Evolutionary conservation across 2,113 vertebrate species (phyloP).

Genomic region (Mungos mungo): DNA sequence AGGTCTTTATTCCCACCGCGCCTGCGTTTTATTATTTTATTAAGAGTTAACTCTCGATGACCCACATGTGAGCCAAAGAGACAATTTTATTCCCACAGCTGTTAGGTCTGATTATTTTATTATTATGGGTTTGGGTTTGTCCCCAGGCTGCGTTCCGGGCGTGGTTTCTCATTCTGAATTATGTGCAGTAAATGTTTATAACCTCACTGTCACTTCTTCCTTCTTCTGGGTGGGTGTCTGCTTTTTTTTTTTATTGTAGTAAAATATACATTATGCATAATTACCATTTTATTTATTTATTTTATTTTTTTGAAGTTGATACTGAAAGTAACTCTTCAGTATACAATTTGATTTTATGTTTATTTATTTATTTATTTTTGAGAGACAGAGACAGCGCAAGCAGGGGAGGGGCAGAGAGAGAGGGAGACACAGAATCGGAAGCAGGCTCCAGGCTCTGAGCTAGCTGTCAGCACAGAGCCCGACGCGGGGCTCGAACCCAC

Average conservation of each 20-base stretch:
- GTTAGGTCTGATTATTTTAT: neutral
- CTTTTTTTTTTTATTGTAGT: neutral
- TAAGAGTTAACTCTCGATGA: constrained; percentile 49
- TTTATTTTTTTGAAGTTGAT: too few relatives aligned
- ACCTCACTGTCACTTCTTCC: rapidly evolving
- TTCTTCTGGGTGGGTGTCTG: neutral
- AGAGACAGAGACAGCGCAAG: too few relatives aligned
- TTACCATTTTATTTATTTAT: neutral
- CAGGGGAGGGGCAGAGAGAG: too few relatives aligned
- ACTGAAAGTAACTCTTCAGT: too few relatives aligned
- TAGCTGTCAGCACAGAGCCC: too few relatives aligned
- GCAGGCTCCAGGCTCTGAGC: too few relatives aligned
- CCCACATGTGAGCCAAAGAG: neutral
- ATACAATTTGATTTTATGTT: too few relatives aligned
- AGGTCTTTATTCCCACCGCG: neutral
- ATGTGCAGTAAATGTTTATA: neutral
- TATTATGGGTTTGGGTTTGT: neutral
- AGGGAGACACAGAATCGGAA: too few relatives aligned
- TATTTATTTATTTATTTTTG: too few relatives aligned
- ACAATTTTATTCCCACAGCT: neutral
- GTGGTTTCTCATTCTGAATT: neutral
- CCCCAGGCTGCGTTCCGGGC: neutral
- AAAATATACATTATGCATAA: neutral
- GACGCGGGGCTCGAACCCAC: too few relatives aligned
- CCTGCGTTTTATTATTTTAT: neutral